Percentiles rank a stretch among this genome's conserved stretches.
Conservation (phyloP, 1,140 invertebrate genomes). For the Prorops nasuta region DNA sequence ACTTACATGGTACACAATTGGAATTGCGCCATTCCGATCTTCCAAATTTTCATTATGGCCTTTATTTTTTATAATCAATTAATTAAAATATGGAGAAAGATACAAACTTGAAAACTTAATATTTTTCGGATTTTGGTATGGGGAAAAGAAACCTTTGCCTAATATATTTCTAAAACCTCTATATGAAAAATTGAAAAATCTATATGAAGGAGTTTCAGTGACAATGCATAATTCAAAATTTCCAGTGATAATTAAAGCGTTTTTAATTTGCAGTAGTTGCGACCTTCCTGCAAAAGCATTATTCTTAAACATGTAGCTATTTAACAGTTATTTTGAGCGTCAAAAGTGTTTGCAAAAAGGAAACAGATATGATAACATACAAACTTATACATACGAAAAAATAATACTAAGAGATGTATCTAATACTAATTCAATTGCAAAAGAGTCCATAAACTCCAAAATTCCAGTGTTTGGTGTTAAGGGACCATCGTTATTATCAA, state of each 20-base stretch:
- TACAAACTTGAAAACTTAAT: slow-evolving; percentile 2
- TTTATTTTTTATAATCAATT: slow-evolving; percentile 6
- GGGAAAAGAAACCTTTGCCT: too few species aligned
- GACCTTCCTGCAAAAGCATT: too few species aligned
- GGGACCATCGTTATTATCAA: not conserved
- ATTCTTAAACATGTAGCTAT: too few species aligned
- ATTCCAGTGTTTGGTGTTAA: too few species aligned
- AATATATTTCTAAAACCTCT: slow-evolving; percentile 5
- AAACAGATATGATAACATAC: not conserved
- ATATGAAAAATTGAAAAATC: not conserved
- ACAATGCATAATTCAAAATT: too few species aligned
- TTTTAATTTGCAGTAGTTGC: not conserved
- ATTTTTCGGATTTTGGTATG: slow-evolving; percentile 1
- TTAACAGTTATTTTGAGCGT: not conserved
- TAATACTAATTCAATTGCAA: not conserved
- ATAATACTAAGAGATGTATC: not conserved
- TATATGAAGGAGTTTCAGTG: slow-evolving; percentile 1
- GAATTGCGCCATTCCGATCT: slow-evolving; percentile 4
- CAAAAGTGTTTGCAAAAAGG: not conserved
- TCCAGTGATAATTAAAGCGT: too few species aligned
- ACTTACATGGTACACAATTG: slow-evolving; percentile 7
- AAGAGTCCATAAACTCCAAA: not conserved
- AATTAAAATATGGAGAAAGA: too few species aligned
- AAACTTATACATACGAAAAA: not conserved
- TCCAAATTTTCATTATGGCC: slow-evolving; percentile 8